Evolutionary conservation across 2,888 invertebrate genomes (phyloP).

Genomic region (Tineola bisselliella): DNA sequence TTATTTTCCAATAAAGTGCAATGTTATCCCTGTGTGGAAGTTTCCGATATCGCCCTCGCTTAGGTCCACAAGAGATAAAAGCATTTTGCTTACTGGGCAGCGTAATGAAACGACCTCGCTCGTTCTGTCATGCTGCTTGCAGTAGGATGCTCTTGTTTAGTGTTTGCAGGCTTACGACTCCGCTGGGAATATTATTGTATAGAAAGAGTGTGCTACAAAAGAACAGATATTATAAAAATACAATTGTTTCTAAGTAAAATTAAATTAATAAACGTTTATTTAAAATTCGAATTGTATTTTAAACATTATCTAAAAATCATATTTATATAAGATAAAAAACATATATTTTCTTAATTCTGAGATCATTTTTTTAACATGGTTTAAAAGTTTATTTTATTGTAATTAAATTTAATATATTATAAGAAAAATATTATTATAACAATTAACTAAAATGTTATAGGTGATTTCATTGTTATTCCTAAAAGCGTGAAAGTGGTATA

Average conservation of each 20-base stretch:
- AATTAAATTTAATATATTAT: background rate
- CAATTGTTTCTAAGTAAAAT: too few relatives aligned
- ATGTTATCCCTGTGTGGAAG: background rate
- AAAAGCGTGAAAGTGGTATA: background rate
- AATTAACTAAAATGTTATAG: background rate
- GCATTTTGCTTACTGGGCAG: slow-evolving; percentile 33
- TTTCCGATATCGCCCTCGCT: background rate
- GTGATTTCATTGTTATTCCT: background rate
- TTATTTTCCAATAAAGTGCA: background rate
- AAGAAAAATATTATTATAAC: background rate
- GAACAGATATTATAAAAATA: slow-evolving; percentile 15
- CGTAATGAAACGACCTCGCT: slow-evolving; percentile 24
- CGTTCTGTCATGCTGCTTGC: slow-evolving; percentile 7
- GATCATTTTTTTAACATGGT: too few relatives aligned
- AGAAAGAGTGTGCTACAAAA: slow-evolving; percentile 10
- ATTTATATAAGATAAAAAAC: too few relatives aligned
- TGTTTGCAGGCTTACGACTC: slow-evolving; percentile 18
- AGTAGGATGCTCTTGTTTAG: slow-evolving; percentile 29
- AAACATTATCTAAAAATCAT: too few relatives aligned
- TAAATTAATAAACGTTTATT: too few relatives aligned
- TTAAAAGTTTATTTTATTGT: too few relatives aligned
- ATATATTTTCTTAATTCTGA: too few relatives aligned
- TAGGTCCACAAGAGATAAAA: slow-evolving; percentile 20
- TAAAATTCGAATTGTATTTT: too few relatives aligned
- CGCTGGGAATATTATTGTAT: background rate